Evolutionary conservation across 2,888 invertebrate genomes (phyloP).

Genomic region (Schizaphis graminum): DNA sequence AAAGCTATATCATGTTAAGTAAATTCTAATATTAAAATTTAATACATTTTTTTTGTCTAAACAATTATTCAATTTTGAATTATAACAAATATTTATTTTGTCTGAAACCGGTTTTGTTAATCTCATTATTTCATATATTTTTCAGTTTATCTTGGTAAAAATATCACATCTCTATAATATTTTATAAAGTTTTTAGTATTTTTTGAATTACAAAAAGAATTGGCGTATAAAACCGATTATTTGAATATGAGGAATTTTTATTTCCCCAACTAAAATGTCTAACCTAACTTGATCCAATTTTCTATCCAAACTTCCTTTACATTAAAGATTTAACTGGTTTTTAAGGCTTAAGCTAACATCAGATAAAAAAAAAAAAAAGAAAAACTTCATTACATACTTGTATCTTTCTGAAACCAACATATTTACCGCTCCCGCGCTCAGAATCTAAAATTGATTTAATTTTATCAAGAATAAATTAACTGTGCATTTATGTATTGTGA

Average conservation of each 20-base stretch:
- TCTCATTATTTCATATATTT: no score
- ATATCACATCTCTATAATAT: background rate
- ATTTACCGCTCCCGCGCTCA: no score
- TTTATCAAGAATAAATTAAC: background rate
- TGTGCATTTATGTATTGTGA: background rate
- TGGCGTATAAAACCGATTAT: background rate
- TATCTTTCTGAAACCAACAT: no score
- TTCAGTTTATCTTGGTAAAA: no score
- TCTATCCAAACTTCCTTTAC: background rate
- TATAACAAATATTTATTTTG: no score
- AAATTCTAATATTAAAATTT: no score
- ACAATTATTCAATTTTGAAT: no score
- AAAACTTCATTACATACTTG: background rate
- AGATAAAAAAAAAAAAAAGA: background rate
- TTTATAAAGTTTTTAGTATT: background rate
- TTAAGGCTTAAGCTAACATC: background rate
- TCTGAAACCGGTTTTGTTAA: no score
- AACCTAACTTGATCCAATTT: background rate
- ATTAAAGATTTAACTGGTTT: background rate
- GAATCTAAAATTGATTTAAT: background rate
- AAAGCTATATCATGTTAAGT: background rate
- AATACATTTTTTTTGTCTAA: no score
- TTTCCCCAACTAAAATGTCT: background rate
- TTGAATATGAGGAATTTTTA: background rate
- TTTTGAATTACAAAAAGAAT: background rate